A percentile compares a stretch with the other conserved stretches of the same genome.
phyloP scores from a whole-genome alignment of 2,113 vertebrate species.

The Apodemus speciosus region DNA sequence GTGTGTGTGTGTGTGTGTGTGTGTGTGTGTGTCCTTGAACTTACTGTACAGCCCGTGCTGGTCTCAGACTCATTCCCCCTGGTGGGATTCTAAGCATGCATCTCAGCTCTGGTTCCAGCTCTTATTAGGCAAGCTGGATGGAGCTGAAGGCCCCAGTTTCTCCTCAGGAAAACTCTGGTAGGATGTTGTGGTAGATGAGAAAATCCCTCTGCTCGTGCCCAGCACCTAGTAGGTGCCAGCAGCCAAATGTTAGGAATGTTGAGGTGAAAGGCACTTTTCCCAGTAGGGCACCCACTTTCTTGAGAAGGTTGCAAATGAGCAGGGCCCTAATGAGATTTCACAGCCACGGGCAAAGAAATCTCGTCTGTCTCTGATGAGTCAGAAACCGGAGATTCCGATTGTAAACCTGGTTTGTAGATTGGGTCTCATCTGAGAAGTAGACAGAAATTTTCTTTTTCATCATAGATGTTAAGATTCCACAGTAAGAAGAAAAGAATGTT shows the following conservation, averaged over 20 bases:
- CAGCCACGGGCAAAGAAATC: neutral
- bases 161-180: neutral
- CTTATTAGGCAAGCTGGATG: neutral
- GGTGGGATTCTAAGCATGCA: neutral
- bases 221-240: neutral
- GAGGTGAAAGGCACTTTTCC: neutral
- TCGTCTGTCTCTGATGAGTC: neutral
- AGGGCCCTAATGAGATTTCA: neutral
- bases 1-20: too few relatives aligned
- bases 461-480: neutral
- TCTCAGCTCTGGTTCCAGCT: neutral
- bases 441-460: neutral
- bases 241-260: neutral
- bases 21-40: neutral
- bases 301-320: neutral
- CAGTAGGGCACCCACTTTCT: neutral
- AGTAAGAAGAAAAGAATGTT: slow-evolving; percentile 4
- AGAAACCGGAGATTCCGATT: neutral
- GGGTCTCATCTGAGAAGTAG: neutral
- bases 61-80: neutral
- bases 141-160: neutral
- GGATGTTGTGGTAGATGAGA: neutral
- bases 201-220: neutral
- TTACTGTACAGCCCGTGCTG: neutral
- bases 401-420: slow-evolving; percentile 17